Conservation (phyloP, 2,888 invertebrate species). For the Thecophora atra region DNA sequence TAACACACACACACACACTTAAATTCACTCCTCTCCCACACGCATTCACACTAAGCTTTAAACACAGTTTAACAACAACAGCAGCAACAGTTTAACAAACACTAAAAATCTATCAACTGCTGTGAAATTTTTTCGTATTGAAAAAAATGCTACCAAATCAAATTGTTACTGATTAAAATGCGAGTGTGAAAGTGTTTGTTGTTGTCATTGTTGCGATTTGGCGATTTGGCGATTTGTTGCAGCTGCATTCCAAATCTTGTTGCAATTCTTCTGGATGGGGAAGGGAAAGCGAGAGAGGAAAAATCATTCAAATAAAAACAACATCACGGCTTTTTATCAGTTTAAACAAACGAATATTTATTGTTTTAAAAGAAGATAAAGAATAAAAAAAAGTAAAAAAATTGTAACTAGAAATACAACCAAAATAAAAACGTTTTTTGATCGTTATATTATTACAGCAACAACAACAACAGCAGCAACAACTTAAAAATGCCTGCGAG, state of each 20-base stretch:
- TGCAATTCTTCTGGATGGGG: no score
- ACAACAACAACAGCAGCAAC: slow-evolving; percentile 4
- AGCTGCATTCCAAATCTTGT: no score
- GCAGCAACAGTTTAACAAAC: background rate
- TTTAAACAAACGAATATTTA: no score
- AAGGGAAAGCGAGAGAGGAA: no score
- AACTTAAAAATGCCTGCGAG: background rate
- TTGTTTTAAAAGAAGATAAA: background rate
- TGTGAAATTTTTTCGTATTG: no score
- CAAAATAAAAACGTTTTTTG: background rate
- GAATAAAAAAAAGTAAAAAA: background rate
- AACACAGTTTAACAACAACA: background rate
- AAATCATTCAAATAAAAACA: background rate
- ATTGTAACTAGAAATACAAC: background rate
- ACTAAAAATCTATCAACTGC: no score
- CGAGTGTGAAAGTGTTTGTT: background rate
- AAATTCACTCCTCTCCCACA: no score
- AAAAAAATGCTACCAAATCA: background rate
- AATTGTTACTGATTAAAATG: background rate
- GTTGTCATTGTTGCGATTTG: no score
- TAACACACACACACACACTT: slow-evolving; percentile 1
- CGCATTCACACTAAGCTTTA: background rate
- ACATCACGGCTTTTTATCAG: background rate
- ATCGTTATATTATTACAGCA: background rate
- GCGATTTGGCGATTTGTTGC: no score